phyloP scores from a whole-genome alignment of 2,888 invertebrate species.

The Antheraea yamamai region DNA sequence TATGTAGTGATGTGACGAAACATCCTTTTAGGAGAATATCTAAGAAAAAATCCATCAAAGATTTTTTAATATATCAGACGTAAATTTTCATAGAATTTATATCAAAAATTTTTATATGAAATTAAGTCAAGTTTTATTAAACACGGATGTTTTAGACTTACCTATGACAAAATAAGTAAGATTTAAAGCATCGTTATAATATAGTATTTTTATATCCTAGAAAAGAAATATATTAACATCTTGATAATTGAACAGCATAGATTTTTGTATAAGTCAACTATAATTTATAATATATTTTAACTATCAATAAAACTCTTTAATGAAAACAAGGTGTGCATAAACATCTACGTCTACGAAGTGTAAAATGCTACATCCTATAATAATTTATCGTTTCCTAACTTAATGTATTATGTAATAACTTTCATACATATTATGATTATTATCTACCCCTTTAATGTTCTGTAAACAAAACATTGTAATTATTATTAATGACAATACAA shows the following conservation, averaged over 20 bases:
- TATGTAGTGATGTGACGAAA: neutral
- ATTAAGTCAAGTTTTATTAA: neutral
- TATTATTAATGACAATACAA: neutral
- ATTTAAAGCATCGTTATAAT: neutral
- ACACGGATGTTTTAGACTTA: neutral
- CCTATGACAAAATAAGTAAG: neutral
- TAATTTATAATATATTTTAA: slow-evolving; percentile 23
- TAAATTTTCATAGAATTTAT: neutral
- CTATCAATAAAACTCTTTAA: slow-evolving; percentile 43
- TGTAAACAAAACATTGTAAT: neutral
- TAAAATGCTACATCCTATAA: slow-evolving; percentile 35
- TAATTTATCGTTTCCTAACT: slow-evolving; percentile 24
- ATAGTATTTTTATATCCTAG: neutral
- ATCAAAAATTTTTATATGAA: too few relatives aligned
- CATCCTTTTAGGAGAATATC: neutral
- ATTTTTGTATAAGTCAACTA: slow-evolving; percentile 26
- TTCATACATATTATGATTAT: neutral
- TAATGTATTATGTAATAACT: slow-evolving; percentile 9
- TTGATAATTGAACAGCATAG: slow-evolving; percentile 44
- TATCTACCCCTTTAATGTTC: neutral
- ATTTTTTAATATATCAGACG: neutral
- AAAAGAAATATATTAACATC: slow-evolving; percentile 13
- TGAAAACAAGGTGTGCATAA: slow-evolving; percentile 71
- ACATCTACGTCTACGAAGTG: slow-evolving; percentile 75
- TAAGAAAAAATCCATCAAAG: neutral